phyloP scores from a whole-genome alignment of 2,113 vertebrate genomes.

The Ptilonorhynchus violaceus region DNA sequence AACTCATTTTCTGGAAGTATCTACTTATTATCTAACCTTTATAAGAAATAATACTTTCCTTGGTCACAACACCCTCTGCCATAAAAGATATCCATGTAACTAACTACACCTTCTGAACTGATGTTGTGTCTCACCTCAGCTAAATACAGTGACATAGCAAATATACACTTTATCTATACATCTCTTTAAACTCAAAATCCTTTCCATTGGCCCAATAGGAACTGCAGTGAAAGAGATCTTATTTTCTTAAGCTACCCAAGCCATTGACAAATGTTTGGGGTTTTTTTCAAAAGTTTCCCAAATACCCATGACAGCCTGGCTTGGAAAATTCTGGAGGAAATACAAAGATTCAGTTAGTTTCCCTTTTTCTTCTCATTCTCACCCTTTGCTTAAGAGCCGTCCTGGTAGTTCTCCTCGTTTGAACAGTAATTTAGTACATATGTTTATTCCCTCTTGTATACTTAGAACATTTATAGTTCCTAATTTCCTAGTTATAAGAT shows the following conservation, averaged over 20 bases:
- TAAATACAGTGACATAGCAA: background rate
- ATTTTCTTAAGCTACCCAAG: background rate
- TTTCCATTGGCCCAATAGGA: background rate
- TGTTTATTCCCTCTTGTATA: slow-evolving; percentile 55
- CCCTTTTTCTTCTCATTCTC: background rate
- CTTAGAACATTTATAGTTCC: slow-evolving; percentile 31
- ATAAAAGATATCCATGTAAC: background rate
- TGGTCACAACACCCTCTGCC: background rate
- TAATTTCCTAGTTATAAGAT: slow-evolving; percentile 58
- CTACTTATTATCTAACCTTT: background rate
- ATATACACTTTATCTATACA: background rate
- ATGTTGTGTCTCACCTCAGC: background rate
- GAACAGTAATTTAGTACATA: slow-evolving; percentile 44
- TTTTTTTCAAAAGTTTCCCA: background rate
- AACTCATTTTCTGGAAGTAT: background rate
- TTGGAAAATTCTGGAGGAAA: background rate
- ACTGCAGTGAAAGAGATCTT: background rate
- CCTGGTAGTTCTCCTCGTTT: background rate
- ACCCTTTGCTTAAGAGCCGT: background rate
- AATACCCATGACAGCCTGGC: background rate
- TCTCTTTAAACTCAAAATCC: background rate
- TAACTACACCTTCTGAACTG: background rate
- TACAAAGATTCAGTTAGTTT: background rate
- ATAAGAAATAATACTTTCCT: background rate
- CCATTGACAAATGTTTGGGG: background rate